phyloP scores from a whole-genome alignment of 2,888 invertebrate genomes.

The Pimpla rufipes region DNA sequence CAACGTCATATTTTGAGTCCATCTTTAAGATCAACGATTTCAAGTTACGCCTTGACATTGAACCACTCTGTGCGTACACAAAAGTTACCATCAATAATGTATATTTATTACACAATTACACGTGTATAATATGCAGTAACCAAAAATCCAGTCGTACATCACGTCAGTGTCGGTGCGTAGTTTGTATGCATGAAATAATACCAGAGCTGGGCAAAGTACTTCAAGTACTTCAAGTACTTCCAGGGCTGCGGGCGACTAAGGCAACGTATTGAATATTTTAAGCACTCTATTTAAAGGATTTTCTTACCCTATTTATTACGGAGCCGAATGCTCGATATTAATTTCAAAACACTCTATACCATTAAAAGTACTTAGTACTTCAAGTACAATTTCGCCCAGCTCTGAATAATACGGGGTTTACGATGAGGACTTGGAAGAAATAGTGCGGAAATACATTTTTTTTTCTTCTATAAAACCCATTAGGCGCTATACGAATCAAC shows the following conservation, averaged over 20 bases:
- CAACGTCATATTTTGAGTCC: too few species aligned
- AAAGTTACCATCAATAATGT: constrained; percentile 71
- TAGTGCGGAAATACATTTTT: constrained; percentile 7
- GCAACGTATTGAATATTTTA: too few species aligned
- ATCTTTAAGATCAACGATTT: neutral
- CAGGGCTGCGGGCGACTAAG: too few species aligned
- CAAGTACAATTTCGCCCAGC: too few species aligned
- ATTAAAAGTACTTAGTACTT: too few species aligned
- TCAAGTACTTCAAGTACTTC: too few species aligned
- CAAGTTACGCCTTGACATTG: neutral
- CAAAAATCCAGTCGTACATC: constrained; percentile 56
- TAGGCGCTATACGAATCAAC: constrained; percentile 51
- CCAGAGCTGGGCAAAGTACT: constrained; percentile 21
- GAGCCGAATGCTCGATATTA: too few species aligned
- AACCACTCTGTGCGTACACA: constrained; percentile 50
- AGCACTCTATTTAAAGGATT: too few species aligned
- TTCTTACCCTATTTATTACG: too few species aligned
- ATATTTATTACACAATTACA: constrained; percentile 70
- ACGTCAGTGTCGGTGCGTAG: constrained; percentile 50
- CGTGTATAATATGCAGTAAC: constrained; percentile 60
- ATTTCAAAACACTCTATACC: too few species aligned
- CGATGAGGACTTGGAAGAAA: too few species aligned
- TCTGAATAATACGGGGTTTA: too few species aligned
- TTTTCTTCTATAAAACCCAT: constrained; percentile 53
- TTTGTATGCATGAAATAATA: constrained; percentile 29